Evolutionary conservation across 1,140 invertebrate genomes (phyloP).

Genomic region (Tetragonula clypearis): DNA sequence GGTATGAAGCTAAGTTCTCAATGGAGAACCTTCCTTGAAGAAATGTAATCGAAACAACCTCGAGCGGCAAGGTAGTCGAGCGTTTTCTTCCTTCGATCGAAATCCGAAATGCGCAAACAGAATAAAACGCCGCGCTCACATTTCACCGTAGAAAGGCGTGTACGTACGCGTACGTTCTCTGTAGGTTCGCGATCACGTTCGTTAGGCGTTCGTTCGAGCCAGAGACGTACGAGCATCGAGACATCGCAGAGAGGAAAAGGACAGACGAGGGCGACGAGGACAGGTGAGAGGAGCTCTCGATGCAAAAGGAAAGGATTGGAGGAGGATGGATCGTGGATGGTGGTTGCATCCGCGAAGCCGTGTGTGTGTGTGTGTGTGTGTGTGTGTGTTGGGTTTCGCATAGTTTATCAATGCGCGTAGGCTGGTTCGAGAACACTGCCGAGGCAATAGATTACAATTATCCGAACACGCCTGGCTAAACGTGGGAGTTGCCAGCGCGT

Average conservation of each 20-base stretch:
- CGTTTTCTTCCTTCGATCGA: neutral
- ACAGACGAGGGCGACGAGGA: constrained; percentile 1
- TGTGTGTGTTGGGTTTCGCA: constrained; percentile 53
- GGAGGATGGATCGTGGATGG: constrained; percentile 28
- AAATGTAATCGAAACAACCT: no score
- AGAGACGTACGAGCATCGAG: neutral
- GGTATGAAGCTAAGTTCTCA: no score
- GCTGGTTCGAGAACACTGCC: constrained; percentile 62
- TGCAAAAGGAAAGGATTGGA: neutral
- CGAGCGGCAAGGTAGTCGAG: neutral
- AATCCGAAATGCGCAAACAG: neutral
- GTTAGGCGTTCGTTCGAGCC: constrained; percentile 24
- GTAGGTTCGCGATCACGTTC: constrained; percentile 10
- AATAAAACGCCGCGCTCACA: neutral
- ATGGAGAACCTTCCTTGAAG: no score
- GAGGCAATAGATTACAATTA: constrained; percentile 76
- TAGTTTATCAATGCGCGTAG: constrained; percentile 73
- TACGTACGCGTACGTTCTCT: no score
- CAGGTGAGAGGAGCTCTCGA: constrained; percentile 25
- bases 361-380: constrained; percentile 12
- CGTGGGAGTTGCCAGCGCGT: constrained; percentile 64
- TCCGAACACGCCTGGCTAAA: constrained; percentile 70
- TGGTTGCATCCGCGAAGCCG: constrained; percentile 35
- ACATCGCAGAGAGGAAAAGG: neutral
- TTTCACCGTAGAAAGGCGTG: neutral